Evolutionary conservation across 2,888 invertebrate genomes (phyloP).

Genomic region (Netelia fuscicornis): DNA sequence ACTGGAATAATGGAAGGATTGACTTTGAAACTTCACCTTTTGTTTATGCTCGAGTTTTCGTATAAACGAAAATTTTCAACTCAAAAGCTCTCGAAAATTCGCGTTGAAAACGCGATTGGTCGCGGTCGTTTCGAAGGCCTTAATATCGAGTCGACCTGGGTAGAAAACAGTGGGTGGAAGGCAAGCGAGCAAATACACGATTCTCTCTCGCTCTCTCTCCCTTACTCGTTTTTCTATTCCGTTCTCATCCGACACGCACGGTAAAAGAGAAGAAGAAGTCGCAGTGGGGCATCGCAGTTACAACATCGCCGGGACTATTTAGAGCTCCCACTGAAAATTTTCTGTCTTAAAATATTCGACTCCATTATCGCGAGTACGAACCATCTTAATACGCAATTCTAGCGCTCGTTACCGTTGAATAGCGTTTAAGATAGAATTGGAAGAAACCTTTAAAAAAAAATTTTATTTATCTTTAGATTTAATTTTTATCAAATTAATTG

Average conservation of each 20-base stretch:
- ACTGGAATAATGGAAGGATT: constrained; percentile 31
- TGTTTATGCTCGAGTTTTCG: neutral
- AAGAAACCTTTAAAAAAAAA: neutral
- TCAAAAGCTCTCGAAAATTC: constrained; percentile 43
- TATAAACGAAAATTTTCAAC: constrained; percentile 34
- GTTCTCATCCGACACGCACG: constrained; percentile 37
- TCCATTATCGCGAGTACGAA: constrained; percentile 67
- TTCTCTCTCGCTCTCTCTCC: constrained; percentile 21
- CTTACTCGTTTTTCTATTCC: neutral
- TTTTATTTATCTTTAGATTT: neutral
- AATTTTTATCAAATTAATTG: neutral
- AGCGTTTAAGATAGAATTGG: neutral
- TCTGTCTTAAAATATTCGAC: constrained; percentile 74
- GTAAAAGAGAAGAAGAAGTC: constrained; percentile 61
- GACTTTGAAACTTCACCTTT: constrained; percentile 33
- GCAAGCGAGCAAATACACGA: constrained; percentile 41
- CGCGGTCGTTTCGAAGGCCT: constrained; percentile 52
- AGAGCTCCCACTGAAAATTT: constrained; percentile 73
- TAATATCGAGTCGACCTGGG: constrained; percentile 61
- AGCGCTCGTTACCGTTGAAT: constrained; percentile 55
- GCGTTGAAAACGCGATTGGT: constrained; percentile 58
- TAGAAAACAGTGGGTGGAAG: constrained; percentile 57
- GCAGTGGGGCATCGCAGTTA: constrained; percentile 66
- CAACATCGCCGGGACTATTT: constrained; percentile 73
- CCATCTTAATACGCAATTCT: constrained; percentile 63